Percentiles rank a stretch among this genome's conserved stretches.
These are phyloP conservation scores for Drosophila ananassae DNA, from an alignment of 1,140 invertebrate genomes.

Conservation along the genomic window DNA sequence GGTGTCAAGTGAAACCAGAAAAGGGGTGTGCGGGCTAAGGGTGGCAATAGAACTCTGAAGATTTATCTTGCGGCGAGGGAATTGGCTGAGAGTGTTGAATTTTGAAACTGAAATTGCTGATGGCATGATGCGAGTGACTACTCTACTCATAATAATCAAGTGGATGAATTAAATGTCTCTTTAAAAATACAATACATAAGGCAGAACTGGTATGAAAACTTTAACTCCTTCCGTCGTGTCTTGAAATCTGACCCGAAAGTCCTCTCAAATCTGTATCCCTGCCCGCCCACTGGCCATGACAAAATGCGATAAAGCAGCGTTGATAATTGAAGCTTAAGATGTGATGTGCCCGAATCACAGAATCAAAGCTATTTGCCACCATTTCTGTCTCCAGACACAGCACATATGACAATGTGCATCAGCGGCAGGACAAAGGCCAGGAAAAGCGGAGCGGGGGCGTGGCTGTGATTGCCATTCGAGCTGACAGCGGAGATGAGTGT, in stretches of 20 bases:
- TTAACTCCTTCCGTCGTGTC: not conserved
- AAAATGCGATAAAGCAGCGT: constrained; percentile 17
- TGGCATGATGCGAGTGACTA: not conserved
- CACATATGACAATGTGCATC: constrained; percentile 49
- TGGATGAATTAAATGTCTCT: too few relatives aligned
- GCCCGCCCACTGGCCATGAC: not conserved
- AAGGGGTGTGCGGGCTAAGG: not conserved
- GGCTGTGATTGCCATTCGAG: constrained; percentile 53
- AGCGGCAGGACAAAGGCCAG: constrained; percentile 43
- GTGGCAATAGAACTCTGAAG: constrained; percentile 8
- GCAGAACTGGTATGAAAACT: too few relatives aligned
- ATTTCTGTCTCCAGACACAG: constrained; percentile 51
- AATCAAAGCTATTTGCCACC: constrained; percentile 50
- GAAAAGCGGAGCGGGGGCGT: constrained; percentile 17
- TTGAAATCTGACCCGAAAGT: not conserved
- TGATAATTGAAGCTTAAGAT: constrained; percentile 45
- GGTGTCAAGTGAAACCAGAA: constrained; percentile 21
- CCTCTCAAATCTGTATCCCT: not conserved
- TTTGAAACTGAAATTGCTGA: not conserved
- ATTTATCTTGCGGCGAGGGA: constrained; percentile 9
- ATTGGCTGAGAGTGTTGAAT: constrained; percentile 18
- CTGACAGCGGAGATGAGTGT: constrained; percentile 54
- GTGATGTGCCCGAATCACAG: constrained; percentile 41
- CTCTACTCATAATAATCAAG: not conserved
- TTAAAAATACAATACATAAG: too few relatives aligned